These are phyloP conservation scores for Helobdella robusta DNA, from an alignment of 2,888 invertebrate genomes.

Conservation along the genomic window DNA sequence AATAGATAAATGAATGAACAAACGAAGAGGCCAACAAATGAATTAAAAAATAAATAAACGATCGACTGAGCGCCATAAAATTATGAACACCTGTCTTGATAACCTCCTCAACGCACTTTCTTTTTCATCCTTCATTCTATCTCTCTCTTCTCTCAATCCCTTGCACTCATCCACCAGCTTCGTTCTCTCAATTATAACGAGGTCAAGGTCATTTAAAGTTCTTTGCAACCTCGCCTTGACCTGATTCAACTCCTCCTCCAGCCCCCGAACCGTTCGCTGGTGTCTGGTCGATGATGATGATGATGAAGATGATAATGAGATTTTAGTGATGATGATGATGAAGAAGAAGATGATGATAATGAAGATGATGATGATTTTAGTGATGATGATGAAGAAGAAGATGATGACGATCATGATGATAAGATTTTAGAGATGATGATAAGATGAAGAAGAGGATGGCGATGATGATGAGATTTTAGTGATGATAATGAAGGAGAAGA, in stretches of 20 bases:
- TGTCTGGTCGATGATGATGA: too few species aligned
- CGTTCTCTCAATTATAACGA: neutral
- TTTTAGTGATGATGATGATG: neutral
- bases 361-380: neutral
- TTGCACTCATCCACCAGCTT: neutral
- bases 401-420: neutral
- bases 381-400: neutral
- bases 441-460: too few species aligned
- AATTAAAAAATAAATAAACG: neutral
- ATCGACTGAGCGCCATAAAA: too few species aligned
- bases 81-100: constrained; percentile 16
- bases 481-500: too few species aligned
- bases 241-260: constrained; percentile 9
- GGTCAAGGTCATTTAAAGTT: neutral
- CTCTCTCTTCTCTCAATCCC: neutral
- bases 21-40: neutral
- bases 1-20: too few species aligned
- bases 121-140: constrained; percentile 1
- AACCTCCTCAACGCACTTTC: neutral
- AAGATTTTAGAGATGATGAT: neutral
- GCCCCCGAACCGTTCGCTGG: too few species aligned
- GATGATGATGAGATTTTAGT: too few species aligned
- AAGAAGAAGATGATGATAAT: neutral
- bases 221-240: neutral
- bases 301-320: too few species aligned